Conservation (phyloP, 2,888 invertebrate genomes). For the Therioaphis trifolii region DNA sequence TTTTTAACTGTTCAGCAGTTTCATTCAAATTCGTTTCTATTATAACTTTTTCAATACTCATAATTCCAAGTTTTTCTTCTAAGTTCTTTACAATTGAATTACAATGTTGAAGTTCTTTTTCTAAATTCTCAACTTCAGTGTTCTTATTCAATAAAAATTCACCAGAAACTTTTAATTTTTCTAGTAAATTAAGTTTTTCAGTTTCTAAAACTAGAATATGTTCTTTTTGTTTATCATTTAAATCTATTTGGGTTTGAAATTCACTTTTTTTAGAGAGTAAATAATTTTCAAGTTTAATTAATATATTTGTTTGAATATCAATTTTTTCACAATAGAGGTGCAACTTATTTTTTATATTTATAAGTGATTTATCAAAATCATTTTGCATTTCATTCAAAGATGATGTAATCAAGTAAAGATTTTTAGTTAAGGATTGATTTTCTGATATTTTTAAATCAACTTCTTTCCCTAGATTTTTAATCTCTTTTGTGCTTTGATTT, state of each 20-base stretch:
- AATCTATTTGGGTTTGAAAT: conserved; percentile 5
- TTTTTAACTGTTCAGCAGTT: conserved; percentile 27
- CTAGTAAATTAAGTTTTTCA: conserved; percentile 1
- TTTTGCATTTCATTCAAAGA: not conserved
- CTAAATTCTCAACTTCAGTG: not conserved
- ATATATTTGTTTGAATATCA: not conserved
- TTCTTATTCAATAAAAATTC: conserved; percentile 27
- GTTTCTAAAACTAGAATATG: conserved; percentile 11
- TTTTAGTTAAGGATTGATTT: not conserved
- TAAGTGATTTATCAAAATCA: conserved; percentile 21
- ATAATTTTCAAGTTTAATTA: not conserved
- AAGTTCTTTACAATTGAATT: not conserved
- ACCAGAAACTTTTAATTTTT: not conserved
- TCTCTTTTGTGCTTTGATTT: not conserved
- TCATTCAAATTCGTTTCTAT: conserved; percentile 54
- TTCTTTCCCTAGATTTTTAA: not conserved
- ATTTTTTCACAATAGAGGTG: conserved; percentile 3
- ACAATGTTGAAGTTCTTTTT: not conserved
- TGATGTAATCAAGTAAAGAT: not conserved
- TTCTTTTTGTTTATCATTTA: conserved; percentile 25
- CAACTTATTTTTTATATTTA: not conserved
- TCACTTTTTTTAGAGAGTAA: not conserved
- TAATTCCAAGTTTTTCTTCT: conserved; percentile 47
- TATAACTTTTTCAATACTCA: conserved; percentile 44
- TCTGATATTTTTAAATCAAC: conserved; percentile 12